Percentiles rank a stretch among this genome's conserved stretches.
Conservation (phyloP, 2,888 invertebrate genomes). For the Nesidiocoris tenuis region DNA sequence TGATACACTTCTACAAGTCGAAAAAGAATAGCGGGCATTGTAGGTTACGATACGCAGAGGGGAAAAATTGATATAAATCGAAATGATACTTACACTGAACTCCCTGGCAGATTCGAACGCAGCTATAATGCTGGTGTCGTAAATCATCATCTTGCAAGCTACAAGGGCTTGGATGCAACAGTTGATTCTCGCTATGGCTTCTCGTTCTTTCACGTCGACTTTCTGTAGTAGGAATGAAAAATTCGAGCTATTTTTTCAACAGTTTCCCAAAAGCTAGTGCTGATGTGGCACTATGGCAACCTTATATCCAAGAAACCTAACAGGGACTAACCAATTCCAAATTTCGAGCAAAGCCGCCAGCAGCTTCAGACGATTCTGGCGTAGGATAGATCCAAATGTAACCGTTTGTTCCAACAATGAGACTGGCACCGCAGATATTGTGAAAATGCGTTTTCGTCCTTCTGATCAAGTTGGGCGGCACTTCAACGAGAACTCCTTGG, state of each 20-base stretch:
- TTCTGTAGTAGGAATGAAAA: constrained; percentile 63
- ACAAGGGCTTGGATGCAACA: constrained; percentile 88
- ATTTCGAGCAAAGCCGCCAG: constrained; percentile 76
- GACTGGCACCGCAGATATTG: constrained; percentile 84
- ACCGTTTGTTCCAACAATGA: constrained; percentile 95
- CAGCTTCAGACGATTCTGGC: constrained; percentile 59
- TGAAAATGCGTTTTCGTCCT: constrained; percentile 95
- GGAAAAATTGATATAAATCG: too few species aligned
- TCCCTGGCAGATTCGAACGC: constrained; percentile 87
- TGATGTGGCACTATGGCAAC: too few species aligned
- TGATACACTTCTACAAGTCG: too few species aligned
- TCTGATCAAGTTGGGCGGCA: constrained; percentile 87
- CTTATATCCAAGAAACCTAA: too few species aligned
- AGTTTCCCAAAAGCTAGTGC: background rate
- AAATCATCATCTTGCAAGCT: constrained; percentile 84
- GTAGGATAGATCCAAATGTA: constrained; percentile 89
- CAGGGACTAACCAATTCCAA: constrained; percentile 63
- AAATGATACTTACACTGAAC: constrained; percentile 64
- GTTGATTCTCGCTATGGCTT: constrained; percentile 82
- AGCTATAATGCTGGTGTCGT: constrained; percentile 86
- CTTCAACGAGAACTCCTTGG: constrained; percentile 86
- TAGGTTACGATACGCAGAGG: too few species aligned
- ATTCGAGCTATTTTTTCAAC: too few species aligned
- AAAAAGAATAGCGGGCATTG: too few species aligned
- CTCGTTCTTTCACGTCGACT: constrained; percentile 70